Evolutionary conservation across 2,113 vertebrate genomes (phyloP).

Genomic region (Callionymus lyra): DNA sequence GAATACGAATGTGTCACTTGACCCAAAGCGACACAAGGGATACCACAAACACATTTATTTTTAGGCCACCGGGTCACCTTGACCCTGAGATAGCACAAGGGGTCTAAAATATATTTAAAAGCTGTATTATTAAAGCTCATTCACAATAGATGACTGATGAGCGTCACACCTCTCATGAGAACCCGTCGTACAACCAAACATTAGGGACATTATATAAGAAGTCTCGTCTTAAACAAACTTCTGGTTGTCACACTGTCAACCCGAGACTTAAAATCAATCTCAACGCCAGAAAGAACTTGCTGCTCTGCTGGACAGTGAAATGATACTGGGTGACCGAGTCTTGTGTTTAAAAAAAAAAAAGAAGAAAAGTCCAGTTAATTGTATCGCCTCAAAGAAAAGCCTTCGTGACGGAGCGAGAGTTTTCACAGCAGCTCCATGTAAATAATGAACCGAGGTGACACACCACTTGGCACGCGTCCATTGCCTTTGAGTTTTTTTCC

Average conservation of each 20-base stretch:
- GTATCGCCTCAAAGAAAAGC: conserved; percentile 29
- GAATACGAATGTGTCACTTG: too few relatives aligned
- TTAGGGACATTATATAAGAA: too few relatives aligned
- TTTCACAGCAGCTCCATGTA: conserved; percentile 21
- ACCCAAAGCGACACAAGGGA: too few relatives aligned
- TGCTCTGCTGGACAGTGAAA: conserved; percentile 69
- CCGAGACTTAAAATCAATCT: conserved; percentile 55
- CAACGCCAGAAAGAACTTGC: conserved; percentile 33
- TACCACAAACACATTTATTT: too few relatives aligned
- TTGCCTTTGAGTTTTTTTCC: conserved; percentile 3
- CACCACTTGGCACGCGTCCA: conserved; percentile 13
- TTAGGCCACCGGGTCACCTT: too few relatives aligned
- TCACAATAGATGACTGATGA: too few relatives aligned
- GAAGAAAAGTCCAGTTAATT: conserved; percentile 53
- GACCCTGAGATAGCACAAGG: too few relatives aligned
- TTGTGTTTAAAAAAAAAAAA: too few relatives aligned
- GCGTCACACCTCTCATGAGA: too few relatives aligned
- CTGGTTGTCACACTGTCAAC: conserved; percentile 55
- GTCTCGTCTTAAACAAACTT: conserved; percentile 52
- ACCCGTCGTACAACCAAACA: too few relatives aligned
- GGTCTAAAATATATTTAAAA: too few relatives aligned
- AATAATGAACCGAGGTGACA: conserved; percentile 26
- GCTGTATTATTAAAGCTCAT: too few relatives aligned
- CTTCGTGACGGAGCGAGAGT: conserved; percentile 8
- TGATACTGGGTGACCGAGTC: conserved; percentile 41